Conservation (phyloP, 2,888 invertebrate species). For the Andrena trimmerana region DNA sequence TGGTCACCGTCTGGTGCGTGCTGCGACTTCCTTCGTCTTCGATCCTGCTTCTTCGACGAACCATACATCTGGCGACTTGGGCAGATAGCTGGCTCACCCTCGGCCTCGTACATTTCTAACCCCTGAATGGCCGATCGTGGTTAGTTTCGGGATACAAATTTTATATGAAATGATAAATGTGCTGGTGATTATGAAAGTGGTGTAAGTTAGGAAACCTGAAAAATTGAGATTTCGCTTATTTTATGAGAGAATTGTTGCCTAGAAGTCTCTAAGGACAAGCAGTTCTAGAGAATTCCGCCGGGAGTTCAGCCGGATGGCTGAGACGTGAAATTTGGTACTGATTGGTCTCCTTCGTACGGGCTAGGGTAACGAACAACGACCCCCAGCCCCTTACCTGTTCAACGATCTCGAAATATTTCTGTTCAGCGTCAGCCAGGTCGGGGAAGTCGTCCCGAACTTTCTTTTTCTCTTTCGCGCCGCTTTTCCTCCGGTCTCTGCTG, state of each 20-base stretch:
- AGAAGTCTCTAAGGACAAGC: no score
- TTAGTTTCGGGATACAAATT: not conserved
- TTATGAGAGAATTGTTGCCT: no score
- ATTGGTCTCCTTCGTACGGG: no score
- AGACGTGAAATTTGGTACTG: no score
- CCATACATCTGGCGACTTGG: not conserved
- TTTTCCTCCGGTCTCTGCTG: constrained; percentile 1
- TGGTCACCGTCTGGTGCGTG: not conserved
- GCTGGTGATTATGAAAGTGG: no score
- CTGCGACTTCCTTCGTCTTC: not conserved
- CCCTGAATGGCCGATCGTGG: not conserved
- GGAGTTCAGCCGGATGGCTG: no score
- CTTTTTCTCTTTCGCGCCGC: constrained; percentile 41
- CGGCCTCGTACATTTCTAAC: not conserved
- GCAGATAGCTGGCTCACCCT: constrained; percentile 1
- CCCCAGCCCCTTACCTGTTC: constrained; percentile 66
- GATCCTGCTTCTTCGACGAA: not conserved
- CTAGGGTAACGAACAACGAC: not conserved
- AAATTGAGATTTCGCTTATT: no score
- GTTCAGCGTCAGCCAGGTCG: constrained; percentile 76
- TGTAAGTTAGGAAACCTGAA: no score
- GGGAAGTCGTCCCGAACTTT: constrained; percentile 61
- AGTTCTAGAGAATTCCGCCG: no score
- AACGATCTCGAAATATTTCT: constrained; percentile 76
- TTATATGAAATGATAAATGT: not conserved